Evolutionary conservation across 2,797 vertebrate species (phyloP), one percentile per base, ranked within the genome.

Genomic region (Crocidura indochinensis): DNA sequence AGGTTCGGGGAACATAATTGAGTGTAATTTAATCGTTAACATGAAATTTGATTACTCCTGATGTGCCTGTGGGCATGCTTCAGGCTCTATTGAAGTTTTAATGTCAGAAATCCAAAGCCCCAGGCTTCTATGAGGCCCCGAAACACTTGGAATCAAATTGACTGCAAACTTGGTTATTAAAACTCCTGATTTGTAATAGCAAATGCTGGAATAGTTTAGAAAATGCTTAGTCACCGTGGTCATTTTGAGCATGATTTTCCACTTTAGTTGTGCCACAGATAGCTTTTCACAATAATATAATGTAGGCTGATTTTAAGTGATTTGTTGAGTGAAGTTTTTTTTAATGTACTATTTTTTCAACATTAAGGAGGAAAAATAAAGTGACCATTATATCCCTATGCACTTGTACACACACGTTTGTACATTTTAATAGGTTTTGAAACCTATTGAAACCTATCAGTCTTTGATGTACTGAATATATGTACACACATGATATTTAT

Each of bases 21-120:
- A 95, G 92, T 90, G 81, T 82, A 94, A 69, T 93, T 92, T 90
- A 92, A 94, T 86, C 83, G 86, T 80, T 84, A 49, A 88, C 85
- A n/a, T 68, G 95, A 84, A 78, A 93, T 91, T 53, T 77, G 94
- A 94, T 72, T 62, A 81, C 44, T 86, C 12, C 72, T 6, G 19
- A 65, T 20, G 72, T 71, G 75, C 87, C 47, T 31, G 68, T 49
- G 91, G 71, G 79, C 83, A 81, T 84, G 84, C 91, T 80, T 74
- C 38, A 68, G 87, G 74, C 44, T 49, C 1, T 74, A 4, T 65
- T 9, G 49, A 65, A 65, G 68, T 24, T 87, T 88, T 85, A 17
- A 47, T 88, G 88, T 86, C 60, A 68, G 94, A 88, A 94, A 94
- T 80, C 46, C 65, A 92, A 93, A 76, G 85, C 91, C 56, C 44